Evolutionary conservation across 2,797 vertebrate species (phyloP).

Genomic region (Fistularia commersonii): DNA sequence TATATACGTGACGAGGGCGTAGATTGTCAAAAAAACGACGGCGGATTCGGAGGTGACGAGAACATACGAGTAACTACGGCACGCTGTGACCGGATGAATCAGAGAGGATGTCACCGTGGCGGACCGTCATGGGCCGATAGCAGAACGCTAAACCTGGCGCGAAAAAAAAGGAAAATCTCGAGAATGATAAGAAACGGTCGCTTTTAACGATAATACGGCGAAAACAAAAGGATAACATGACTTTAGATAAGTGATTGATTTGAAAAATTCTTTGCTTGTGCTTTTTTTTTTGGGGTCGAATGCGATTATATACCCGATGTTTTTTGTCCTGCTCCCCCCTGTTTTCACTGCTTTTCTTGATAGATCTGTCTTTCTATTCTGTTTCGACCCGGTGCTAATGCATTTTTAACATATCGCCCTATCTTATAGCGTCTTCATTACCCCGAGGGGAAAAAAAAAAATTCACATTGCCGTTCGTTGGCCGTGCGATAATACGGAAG

Average conservation of each 20-base stretch:
- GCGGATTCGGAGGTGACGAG: conserved; percentile 48
- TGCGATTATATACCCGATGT: conserved; percentile 17
- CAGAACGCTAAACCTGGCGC: conserved; percentile 23
- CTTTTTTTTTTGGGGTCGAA: conserved; percentile 40
- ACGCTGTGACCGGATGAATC: conserved; percentile 65
- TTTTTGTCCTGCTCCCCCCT: conserved; percentile 23
- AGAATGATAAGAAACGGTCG: conserved; percentile 34
- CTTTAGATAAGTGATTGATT: conserved; percentile 15
- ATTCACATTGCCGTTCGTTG: conserved; percentile 31
- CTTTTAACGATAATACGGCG: too few species aligned
- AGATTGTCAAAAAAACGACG: conserved; percentile 42
- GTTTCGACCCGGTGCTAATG: conserved; percentile 40
- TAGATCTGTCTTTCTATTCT: conserved; percentile 22
- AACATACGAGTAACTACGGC: conserved; percentile 58
- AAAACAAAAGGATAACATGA: too few species aligned
- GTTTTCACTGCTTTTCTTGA: conserved; percentile 39
- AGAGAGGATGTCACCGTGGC: conserved; percentile 63
- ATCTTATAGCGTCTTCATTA: conserved; percentile 48
- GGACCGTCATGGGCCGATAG: conserved; percentile 60
- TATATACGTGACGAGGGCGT: conserved; percentile 36
- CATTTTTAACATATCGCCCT: conserved; percentile 48
- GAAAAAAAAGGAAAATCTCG: conserved; percentile 4
- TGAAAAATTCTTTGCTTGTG: conserved; percentile 49
- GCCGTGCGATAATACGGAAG: conserved; percentile 45
- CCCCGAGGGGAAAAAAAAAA: conserved; percentile 10